Base-by-base conservation (phyloP, 2,888 invertebrate genomes). In the Ceramica pisi region DNA sequence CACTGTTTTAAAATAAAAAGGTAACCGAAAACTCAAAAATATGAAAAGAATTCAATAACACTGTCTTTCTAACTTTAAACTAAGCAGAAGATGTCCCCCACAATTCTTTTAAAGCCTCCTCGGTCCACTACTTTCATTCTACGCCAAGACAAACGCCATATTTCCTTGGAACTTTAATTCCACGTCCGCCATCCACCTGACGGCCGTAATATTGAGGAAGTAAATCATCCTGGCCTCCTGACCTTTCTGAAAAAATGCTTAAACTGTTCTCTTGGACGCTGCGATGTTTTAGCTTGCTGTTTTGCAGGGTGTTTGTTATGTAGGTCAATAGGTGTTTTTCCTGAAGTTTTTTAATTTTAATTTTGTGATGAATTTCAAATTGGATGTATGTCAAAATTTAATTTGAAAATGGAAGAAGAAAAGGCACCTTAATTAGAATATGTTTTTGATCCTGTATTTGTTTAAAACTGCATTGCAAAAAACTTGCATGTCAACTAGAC, bases 91-190 rank as follows among this genome's bases (percentile, higher is more conserved):
- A 65, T 21, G 23, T 23, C 23, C 41, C 44, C 51, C 62, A 66
- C 59, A 53, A 71, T 60, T 77, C 26, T 68, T 62, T 21, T 60
- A 69, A 73, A 61, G 59, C 74, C 56, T 65, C 64, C 62, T 67
- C 64, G 53, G 70, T 57, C 56, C 73, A 81, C 86, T 67, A 65
- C 31, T 70, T 83, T 68, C 35, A 61, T 82, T 60, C 67, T 41
- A 46, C 82, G 78, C 80, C 78, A 85, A 86, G 86, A 86, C 82
- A 82, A 68, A 73, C 73, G 89, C 89, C 88, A 93, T 93, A 93
- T 92, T 92, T 93, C 87, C 90, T 87, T 75, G 75, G 85, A 87
- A 91, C 89, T 92, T 92, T 93, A 94, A 94, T 94, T 93, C 92
- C 88, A 87, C 88, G 89, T 87, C 90, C 86, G 86, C 85, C 87